Conservation (phyloP, 2,888 invertebrate species). For the Dryomyza anilis region DNA sequence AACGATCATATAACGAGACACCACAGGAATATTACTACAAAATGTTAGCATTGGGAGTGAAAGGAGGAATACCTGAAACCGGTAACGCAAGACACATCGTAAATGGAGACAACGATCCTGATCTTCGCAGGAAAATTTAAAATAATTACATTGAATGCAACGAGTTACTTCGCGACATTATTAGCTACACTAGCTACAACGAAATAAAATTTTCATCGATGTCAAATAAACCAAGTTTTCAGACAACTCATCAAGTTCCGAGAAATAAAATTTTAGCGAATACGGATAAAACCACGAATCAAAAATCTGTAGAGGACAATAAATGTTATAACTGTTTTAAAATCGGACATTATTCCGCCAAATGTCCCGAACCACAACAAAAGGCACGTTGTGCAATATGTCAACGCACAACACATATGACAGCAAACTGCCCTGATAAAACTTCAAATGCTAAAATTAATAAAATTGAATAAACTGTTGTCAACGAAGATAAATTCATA, state of each 20-base stretch:
- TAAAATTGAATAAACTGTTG: conserved; percentile 20
- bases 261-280: background rate
- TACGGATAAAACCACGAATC: background rate
- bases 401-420: conserved; percentile 18
- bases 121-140: conserved; percentile 23
- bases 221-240: background rate
- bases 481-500: conserved; percentile 15
- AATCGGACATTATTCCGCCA: conserved; percentile 20
- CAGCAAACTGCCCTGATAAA: conserved; percentile 12
- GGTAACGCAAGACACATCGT: conserved; percentile 23
- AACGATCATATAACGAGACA: background rate
- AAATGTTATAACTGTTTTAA: conserved; percentile 27
- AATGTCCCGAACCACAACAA: conserved; percentile 28
- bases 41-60: conserved; percentile 21
- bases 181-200: conserved; percentile 25
- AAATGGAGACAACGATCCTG: conserved; percentile 23
- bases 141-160: conserved; percentile 25
- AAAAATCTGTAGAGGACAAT: background rate
- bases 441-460: conserved; percentile 4
- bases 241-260: background rate
- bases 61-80: conserved; percentile 14
- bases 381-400: conserved; percentile 21
- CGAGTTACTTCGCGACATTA: conserved; percentile 25
- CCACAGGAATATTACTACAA: conserved; percentile 25
- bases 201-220: background rate